Evolutionary conservation across 2,113 vertebrate species (phyloP).

Genomic region (Acrocephalus arundinaceus): DNA sequence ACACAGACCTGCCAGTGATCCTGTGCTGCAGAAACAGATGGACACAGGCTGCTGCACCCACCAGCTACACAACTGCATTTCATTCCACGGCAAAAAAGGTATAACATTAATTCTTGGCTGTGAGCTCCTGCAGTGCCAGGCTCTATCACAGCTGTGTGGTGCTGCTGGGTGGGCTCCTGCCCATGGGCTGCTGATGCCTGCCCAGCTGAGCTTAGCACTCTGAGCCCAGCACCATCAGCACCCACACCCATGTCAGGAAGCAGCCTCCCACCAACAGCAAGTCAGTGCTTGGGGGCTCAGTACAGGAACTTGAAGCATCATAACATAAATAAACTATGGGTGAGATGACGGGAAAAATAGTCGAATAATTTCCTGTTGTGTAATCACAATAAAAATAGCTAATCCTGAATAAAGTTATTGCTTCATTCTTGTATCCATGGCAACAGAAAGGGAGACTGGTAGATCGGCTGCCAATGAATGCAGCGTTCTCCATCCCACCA

Average conservation of each 20-base stretch:
- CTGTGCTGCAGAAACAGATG: background rate
- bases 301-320: background rate
- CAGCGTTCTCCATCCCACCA: background rate
- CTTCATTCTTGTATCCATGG: background rate
- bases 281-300: background rate
- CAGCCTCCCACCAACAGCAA: background rate
- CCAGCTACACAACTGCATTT: background rate
- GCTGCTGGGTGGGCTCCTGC: background rate
- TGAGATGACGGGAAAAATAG: background rate
- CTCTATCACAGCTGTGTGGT: background rate
- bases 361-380: background rate
- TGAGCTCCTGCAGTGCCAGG: fast-evolving
- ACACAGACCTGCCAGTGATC: background rate
- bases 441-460: background rate
- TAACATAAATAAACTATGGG: background rate
- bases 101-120: background rate
- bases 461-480: fast-evolving
- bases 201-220: background rate
- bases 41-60: background rate
- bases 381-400: slow-evolving; percentile 43
- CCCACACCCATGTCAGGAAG: background rate
- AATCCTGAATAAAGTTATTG: background rate
- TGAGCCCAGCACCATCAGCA: fast-evolving
- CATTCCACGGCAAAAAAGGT: background rate
- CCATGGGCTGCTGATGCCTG: background rate